Percentiles rank a stretch among this genome's conserved stretches.
Evolutionary conservation across 2,797 vertebrate genomes (phyloP).

Genomic region (Danio kyathit): DNA sequence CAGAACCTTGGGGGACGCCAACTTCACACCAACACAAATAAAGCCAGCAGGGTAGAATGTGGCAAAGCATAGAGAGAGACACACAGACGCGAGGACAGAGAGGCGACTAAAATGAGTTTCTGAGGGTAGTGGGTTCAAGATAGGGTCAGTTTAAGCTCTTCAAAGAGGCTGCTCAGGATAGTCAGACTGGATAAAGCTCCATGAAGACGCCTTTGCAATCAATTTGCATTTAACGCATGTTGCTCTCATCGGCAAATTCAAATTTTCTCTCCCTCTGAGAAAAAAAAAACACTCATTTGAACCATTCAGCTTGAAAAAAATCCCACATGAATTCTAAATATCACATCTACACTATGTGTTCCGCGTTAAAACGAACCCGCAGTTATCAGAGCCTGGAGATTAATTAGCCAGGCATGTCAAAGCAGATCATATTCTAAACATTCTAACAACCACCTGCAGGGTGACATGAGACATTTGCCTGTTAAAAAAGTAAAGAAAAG

Average conservation of each 20-base stretch:
- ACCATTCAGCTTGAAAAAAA: not conserved
- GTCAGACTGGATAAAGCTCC: constrained; percentile 21
- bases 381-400: constrained; percentile 10
- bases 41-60: constrained; percentile 12
- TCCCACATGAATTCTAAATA: constrained; percentile 1
- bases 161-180: constrained; percentile 3
- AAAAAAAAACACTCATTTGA: not conserved
- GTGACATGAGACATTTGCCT: constrained; percentile 12
- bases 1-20: constrained; percentile 29
- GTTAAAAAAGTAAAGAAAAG: constrained; percentile 12
- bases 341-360: not conserved
- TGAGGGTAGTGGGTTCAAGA: constrained; percentile 10
- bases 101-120: not conserved
- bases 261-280: not conserved
- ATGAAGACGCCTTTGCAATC: constrained; percentile 14
- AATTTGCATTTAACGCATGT: constrained; percentile 11
- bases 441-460: constrained; percentile 28
- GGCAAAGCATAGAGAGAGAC: constrained; percentile 16
- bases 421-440: not conserved
- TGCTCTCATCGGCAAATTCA: not conserved
- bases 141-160: constrained; percentile 37
- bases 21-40: constrained; percentile 8
- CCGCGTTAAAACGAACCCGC: not conserved
- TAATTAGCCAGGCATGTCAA: constrained; percentile 31
- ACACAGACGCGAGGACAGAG: not conserved